Evolutionary conservation across 2,888 invertebrate species (phyloP).

Genomic region (Polia nebulosa): DNA sequence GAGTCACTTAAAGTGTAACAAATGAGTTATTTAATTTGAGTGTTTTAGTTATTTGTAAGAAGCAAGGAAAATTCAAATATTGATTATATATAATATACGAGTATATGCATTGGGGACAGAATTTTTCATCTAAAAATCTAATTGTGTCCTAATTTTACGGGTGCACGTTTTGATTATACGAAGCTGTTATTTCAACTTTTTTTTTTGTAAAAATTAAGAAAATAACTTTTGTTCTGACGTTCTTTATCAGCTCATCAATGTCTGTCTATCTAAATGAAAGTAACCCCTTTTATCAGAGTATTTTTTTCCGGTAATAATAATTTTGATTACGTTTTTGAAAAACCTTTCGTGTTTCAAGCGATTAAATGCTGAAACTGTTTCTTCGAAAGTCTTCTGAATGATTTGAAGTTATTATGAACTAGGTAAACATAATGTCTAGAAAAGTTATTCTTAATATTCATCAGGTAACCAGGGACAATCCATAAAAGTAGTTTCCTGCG

Average conservation of each 20-base stretch:
- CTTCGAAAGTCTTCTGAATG: not conserved
- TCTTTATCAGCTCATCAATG: constrained; percentile 6
- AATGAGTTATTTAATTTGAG: constrained; percentile 12
- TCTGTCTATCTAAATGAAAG: not conserved
- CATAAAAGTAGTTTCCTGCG: not conserved
- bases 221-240: not conserved
- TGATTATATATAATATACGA: not conserved
- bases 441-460: not conserved
- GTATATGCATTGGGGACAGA: not conserved
- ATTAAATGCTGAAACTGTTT: not conserved
- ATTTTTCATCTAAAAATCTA: not conserved
- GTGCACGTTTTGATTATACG: too few species aligned
- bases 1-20: constrained; percentile 20
- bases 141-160: too few species aligned
- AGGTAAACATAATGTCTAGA: not conserved
- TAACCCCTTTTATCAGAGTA: constrained; percentile 4
- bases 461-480: not conserved
- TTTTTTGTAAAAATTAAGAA: not conserved
- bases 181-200: too few species aligned
- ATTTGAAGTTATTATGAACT: not conserved
- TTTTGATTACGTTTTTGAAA: not conserved
- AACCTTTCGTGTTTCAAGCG: not conserved
- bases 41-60: constrained; percentile 4
- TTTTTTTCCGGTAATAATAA: not conserved
- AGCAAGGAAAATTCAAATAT: not conserved